Evolutionary conservation across 2,113 vertebrate species (phyloP), one percentile per base, ranked within the genome.

Genomic region (Mastomys coucha): DNA sequence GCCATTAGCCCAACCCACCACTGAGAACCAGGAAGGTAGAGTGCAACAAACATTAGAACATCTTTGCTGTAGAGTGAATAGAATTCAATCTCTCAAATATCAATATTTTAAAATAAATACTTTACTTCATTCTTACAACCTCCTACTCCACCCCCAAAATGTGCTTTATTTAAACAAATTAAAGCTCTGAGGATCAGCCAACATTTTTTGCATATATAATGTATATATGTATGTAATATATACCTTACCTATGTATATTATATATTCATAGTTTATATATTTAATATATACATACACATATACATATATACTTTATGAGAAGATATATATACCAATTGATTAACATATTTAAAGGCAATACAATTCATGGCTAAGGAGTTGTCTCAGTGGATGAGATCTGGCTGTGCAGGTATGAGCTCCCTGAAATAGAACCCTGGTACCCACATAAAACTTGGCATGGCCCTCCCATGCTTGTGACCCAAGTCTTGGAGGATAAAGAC

Each of bases 131-230:
- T 51, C 72, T 84, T 82, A 60, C 0, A 8, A 31, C 31, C 28
- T 82, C 33, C 60, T 22, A 51, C 20, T 84, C 28, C 39, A 78
- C 12, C 53, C 36, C 17, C n/a, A 49, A 70, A 70, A 33, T 63
- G n/a, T 90, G 22, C 56, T 90, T 92, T 92, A 39, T 49, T 87
- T 88, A 84, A 90, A 85, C 39, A 95, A 63, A 88, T 24, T 78
- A 67, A 89, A 96, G 11, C 60, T 89, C n/a, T 49, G 81, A 42
- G 67, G 17, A 70, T 82, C 58, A 39, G 51, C 72, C 72, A 63
- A 5, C n/a, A 91, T 60, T 93, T 39, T 9, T 72, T 72, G n/a
- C 2, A 22, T 9, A 8, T 14, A 53, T 39, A 11, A 56, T 92
- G 6, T 1, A 33, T 67, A 56, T 56, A 56, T 56, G 14, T 56